phyloP scores from a whole-genome alignment of 2,797 vertebrate genomes.

The Eutrigla gurnardus region DNA sequence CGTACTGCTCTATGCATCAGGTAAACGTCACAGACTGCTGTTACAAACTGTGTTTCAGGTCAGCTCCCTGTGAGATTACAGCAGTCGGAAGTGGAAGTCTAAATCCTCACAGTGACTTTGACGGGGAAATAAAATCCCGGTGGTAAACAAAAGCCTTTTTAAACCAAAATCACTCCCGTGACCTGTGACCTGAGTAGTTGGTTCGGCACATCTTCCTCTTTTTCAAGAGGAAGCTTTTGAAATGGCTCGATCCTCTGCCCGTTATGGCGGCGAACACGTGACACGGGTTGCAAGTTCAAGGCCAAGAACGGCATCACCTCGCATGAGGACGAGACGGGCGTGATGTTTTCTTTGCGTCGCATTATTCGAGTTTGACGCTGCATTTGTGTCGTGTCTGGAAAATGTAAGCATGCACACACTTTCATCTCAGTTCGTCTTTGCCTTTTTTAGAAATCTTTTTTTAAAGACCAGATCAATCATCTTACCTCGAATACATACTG shows the following conservation, averaged over 20 bases:
- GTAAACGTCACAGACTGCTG: not conserved
- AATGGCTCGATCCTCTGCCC: constrained; percentile 13
- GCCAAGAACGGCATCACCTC: constrained; percentile 53
- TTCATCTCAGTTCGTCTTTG: not conserved
- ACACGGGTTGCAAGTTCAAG: constrained; percentile 52
- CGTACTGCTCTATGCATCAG: not conserved
- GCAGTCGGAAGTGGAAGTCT: constrained; percentile 8
- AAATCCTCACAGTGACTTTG: constrained; percentile 10
- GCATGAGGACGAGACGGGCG: not conserved
- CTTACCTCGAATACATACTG: not conserved
- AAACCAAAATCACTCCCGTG: not conserved
- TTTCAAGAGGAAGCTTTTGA: constrained; percentile 42
- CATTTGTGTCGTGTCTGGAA: not conserved
- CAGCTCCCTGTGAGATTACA: constrained; percentile 7
- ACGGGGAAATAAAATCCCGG: constrained; percentile 6
- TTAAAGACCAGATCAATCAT: not conserved
- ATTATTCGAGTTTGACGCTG: constrained; percentile 1
- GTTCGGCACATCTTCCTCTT: constrained; percentile 19
- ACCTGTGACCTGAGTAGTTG: constrained; percentile 2
- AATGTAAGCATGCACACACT: not conserved
- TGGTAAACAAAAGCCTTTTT: constrained; percentile 11
- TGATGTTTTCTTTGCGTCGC: constrained; percentile 15
- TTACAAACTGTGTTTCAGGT: constrained; percentile 17
- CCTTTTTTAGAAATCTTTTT: not conserved
- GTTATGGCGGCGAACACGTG: constrained; percentile 37